Evolutionary conservation across 2,888 invertebrate genomes (phyloP).

Genomic region (Ypsolopha scabrella): DNA sequence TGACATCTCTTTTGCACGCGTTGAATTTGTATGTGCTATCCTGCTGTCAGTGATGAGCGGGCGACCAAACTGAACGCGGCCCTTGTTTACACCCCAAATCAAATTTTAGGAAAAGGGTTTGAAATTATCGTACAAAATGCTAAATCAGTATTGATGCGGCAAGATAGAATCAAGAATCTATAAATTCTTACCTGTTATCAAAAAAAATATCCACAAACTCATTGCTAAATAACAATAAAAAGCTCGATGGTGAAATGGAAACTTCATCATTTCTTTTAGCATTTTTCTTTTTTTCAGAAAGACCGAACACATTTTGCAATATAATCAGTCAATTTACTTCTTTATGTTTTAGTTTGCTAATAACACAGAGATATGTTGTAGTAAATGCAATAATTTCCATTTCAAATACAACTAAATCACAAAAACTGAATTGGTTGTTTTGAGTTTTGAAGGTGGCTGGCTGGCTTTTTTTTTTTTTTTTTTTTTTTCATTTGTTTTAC

Average conservation of each 20-base stretch:
- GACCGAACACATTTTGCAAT: slow-evolving; percentile 7
- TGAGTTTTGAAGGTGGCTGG: background rate
- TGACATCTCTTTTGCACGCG: too few species aligned
- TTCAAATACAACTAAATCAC: too few species aligned
- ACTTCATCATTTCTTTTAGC: slow-evolving; percentile 51
- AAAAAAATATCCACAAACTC: slow-evolving; percentile 84
- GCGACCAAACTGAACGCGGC: too few species aligned
- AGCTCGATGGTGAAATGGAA: slow-evolving; percentile 77
- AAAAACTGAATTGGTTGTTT: background rate
- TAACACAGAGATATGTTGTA: background rate
- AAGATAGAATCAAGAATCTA: background rate
- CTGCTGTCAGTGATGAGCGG: too few species aligned
- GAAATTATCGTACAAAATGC: too few species aligned
- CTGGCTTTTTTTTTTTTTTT: background rate
- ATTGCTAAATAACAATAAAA: slow-evolving; percentile 85
- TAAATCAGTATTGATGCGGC: background rate
- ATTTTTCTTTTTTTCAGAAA: slow-evolving; percentile 18
- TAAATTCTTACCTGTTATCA: slow-evolving; percentile 74
- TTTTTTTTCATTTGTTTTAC: background rate
- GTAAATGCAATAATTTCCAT: background rate
- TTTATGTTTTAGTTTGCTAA: background rate
- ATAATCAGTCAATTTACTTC: background rate
- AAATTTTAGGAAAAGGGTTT: too few species aligned
- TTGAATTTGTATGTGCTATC: too few species aligned
- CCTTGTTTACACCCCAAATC: too few species aligned